These are phyloP conservation scores for Pycnomerus fuliginosus DNA, from an alignment of 2,888 invertebrate species.

Conservation along the genomic window DNA sequence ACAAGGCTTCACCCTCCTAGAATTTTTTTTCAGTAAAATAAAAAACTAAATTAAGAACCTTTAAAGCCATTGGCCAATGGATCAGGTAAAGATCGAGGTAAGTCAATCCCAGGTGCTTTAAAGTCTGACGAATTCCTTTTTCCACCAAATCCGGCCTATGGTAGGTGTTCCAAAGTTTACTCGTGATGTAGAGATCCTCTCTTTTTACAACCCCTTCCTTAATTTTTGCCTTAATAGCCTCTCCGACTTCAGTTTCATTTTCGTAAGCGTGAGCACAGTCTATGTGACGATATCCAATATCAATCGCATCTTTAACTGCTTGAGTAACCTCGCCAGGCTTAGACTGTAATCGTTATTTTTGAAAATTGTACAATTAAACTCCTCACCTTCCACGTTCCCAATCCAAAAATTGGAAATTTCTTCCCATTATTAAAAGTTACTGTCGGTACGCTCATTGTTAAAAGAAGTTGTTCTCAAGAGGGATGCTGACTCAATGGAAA, in stretches of 20 bases:
- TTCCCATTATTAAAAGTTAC: constrained; percentile 14
- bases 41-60: constrained; percentile 53
- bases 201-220: constrained; percentile 65
- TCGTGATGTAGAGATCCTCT: constrained; percentile 69
- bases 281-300: constrained; percentile 74
- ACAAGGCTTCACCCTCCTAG: constrained; percentile 36
- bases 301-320: constrained; percentile 70
- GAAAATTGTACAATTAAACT: no score
- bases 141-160: constrained; percentile 78
- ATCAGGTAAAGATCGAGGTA: constrained; percentile 88
- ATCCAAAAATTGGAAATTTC: constrained; percentile 14
- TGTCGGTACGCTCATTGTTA: no score
- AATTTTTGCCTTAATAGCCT: constrained; percentile 63
- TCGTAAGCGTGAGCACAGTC: constrained; percentile 73
- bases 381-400: constrained; percentile 20
- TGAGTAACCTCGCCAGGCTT: constrained; percentile 64
- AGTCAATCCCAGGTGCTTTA: constrained; percentile 70
- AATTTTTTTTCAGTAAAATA: not conserved
- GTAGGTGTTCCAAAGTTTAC: constrained; percentile 78
- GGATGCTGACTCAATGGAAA: no score
- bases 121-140: constrained; percentile 64
- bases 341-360: no score
- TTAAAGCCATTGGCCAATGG: constrained; percentile 88
- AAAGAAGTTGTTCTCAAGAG: no score
- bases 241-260: constrained; percentile 71